phyloP scores from a whole-genome alignment of 2,888 invertebrate genomes.

The Caenorhabditis becei region DNA sequence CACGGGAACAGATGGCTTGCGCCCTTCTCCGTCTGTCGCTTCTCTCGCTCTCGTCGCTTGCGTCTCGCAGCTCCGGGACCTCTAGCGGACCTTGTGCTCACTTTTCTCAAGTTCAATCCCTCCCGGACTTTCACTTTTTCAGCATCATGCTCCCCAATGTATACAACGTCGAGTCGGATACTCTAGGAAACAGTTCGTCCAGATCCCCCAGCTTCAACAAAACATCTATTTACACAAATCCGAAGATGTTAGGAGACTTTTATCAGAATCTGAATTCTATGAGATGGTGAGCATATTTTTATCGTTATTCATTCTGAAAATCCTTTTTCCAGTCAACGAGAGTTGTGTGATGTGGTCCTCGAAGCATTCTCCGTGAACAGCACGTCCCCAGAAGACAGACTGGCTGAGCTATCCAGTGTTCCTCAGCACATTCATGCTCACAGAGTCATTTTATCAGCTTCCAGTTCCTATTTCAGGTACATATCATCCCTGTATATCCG shows the following conservation, averaged over 20 bases:
- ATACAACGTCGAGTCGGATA: constrained; percentile 49
- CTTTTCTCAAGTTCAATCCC: constrained; percentile 27
- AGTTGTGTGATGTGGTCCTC: constrained; percentile 56
- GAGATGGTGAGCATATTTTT: constrained; percentile 36
- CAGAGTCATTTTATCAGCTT: constrained; percentile 60
- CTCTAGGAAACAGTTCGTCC: constrained; percentile 39
- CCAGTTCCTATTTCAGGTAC: constrained; percentile 62
- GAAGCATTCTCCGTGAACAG: constrained; percentile 43
- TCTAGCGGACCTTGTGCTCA: constrained; percentile 43
- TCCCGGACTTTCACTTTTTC: no score
- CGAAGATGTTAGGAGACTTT: constrained; percentile 58
- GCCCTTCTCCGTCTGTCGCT: constrained; percentile 28
- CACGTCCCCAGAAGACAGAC: constrained; percentile 34
- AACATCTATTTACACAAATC: constrained; percentile 46
- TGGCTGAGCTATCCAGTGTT: constrained; percentile 4
- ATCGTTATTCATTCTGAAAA: not conserved
- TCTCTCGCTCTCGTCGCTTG: constrained; percentile 31
- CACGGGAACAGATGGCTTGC: constrained; percentile 42
- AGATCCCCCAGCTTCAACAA: constrained; percentile 49
- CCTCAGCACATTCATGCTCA: constrained; percentile 60
- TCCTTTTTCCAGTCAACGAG: constrained; percentile 37
- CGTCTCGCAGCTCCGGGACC: constrained; percentile 38
- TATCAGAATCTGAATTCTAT: constrained; percentile 49
- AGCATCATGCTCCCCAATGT: constrained; percentile 48
- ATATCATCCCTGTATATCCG: not conserved